A percentile compares a stretch with the other conserved stretches of the same genome.
phyloP scores from a whole-genome alignment of 2,888 invertebrate species.

The Plusia festucae region DNA sequence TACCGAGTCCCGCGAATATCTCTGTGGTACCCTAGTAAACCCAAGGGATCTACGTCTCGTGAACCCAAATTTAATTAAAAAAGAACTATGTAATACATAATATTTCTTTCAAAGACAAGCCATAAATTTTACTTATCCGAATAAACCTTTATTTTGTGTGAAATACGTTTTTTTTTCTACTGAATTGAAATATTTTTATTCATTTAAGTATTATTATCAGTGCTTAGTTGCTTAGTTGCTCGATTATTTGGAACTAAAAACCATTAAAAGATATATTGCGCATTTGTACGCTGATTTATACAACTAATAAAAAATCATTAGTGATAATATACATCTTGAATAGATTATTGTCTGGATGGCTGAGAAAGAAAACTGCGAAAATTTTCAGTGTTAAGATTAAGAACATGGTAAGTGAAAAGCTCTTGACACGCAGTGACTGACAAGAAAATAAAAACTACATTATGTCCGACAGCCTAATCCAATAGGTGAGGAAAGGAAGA shows the following conservation, averaged over 20 bases:
- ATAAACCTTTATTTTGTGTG: not conserved
- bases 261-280: not conserved
- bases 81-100: constrained; percentile 6
- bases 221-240: too few relatives aligned
- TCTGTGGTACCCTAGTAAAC: constrained; percentile 42
- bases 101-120: constrained; percentile 1
- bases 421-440: too few relatives aligned
- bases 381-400: too few relatives aligned
- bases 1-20: constrained; percentile 41
- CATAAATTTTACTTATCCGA: not conserved
- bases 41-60: constrained; percentile 47
- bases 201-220: too few relatives aligned
- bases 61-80: constrained; percentile 50
- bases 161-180: not conserved
- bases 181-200: too few relatives aligned
- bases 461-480: too few relatives aligned
- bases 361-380: too few relatives aligned
- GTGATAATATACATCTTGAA: not conserved
- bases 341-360: not conserved
- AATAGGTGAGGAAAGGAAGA: too few relatives aligned
- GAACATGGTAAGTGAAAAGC: too few relatives aligned
- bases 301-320: not conserved
- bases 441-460: too few relatives aligned
- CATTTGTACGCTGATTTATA: not conserved
- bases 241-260: not conserved